Evolutionary conservation across 2,797 vertebrate genomes (phyloP), one percentile per base, ranked within the genome.

Genomic region (Setipinna tenuifilis): DNA sequence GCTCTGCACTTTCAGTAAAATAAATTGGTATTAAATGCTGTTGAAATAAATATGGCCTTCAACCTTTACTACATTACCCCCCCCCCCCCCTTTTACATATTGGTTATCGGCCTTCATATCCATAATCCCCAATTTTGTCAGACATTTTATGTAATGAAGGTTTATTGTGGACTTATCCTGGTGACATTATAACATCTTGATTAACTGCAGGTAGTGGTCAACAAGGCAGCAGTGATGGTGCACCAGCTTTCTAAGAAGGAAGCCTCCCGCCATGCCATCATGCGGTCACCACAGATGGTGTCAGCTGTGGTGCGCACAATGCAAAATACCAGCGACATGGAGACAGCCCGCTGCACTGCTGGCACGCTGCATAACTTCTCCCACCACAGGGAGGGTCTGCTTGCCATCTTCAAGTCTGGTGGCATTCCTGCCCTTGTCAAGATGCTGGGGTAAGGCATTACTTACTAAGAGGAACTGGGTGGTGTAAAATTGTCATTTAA

Each of bases 201-300:
- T 65, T 4, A 50, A 48, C 57, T 46, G 23, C 46, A 99, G 98
- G 98, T 99, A 92, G 98, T 99, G 54, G 98, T 99, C 81, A 99
- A 99, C 91, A 99, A 99, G 92, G 98, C 98, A 35, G 98, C 98
- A 19, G 98, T 99, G 83, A 99, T 99, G 98, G 98, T 99, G 91
- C 98, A 99, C 92, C 98, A 99, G 93, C 93, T 99, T 87, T 99
- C 98, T 50, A 99, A 99, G 93, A 99, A 99, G 91, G 98, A 99
- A 92, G 98, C 98, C 0, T 99, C 98, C 17, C 97, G 98, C 88
- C 98, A 99, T 0, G 98, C 98, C 68, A 98, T 99, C 88, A 99
- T 99, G 98, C 97, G 98, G 78, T 99, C 98, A 9, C 98, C 98
- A 65, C 98, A 99, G 90, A 99, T 99, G 98, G 98, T 99, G 82